Base-by-base conservation (phyloP, 2,113 vertebrate species). In the Hyaena hyaena region DNA sequence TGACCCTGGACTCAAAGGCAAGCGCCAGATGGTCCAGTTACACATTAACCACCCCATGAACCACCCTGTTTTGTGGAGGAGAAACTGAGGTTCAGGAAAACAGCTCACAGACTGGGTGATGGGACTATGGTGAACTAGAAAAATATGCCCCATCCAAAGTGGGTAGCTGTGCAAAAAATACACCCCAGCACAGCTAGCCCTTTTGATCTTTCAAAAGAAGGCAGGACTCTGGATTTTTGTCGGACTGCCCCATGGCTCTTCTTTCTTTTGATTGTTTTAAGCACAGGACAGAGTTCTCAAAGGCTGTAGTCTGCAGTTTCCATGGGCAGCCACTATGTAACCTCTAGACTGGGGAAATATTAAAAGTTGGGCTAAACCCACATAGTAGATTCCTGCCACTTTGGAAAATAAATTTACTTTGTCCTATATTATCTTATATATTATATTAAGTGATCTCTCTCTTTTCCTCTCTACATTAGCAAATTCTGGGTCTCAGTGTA, bases 361-460 rank as follows among this genome's bases (percentile, higher is more conserved):
- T 88, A 28, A 90, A 95, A 73, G 26, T 10, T 33, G n/a, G 16
- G 24, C 28, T 83, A 33, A 92, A 69, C 12, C 21, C 48, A 33
- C 10, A 1, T 68, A 73, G 65, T 73, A 55, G 68, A 33, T 65
- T 84, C 65, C 71, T 63, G 77, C 11, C 65, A 63, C 61, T 77
- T 77, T 80, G 28, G 53, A 88, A 97, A 95, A 82, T 65, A 94
- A 93, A 97, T 55, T 55, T 77, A 66, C 66, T 97, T 77, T 81
- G n/a, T 94, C 58, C 55, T 61, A 61, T 61, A 58, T 58, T 58
- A 58, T 58, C 19, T 58, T 55, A 55, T 7, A 58, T 21, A 58
- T 58, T 58, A 58, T 58, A 61, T 23, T 61, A 68, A 73, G 21
- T 19, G n/a, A 74, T 58, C 65, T 79, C 83, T 86, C 58, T 55